A percentile compares a stretch with the other conserved stretches of the same genome.
phyloP scores from a whole-genome alignment of 2,113 vertebrate genomes.

The Globicephala melas region DNA sequence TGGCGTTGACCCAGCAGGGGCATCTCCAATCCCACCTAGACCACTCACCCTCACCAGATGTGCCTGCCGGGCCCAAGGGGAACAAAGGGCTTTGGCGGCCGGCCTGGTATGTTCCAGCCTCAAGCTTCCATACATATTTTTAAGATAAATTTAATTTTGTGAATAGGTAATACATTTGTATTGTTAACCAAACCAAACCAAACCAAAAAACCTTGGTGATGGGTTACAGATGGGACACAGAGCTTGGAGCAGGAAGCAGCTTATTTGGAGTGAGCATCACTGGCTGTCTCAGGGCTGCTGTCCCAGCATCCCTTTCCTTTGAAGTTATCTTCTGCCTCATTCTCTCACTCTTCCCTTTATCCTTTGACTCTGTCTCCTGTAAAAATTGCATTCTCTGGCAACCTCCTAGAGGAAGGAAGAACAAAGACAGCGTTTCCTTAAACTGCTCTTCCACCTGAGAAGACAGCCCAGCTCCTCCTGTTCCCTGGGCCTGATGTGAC shows the following conservation, averaged over 20 bases:
- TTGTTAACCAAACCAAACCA: neutral
- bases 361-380: neutral
- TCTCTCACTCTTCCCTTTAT: neutral
- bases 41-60: neutral
- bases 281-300: neutral
- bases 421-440: neutral
- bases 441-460: neutral
- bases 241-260: neutral
- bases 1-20: rapidly evolving
- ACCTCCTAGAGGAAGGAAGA: neutral
- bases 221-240: neutral
- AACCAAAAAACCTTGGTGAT: neutral
- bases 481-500: neutral
- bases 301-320: neutral
- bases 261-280: neutral
- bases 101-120: neutral
- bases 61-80: rapidly evolving
- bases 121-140: neutral
- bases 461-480: neutral
- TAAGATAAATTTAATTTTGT: neutral
- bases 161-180: neutral
- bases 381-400: neutral
- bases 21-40: neutral
- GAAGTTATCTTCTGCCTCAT: neutral
- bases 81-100: rapidly evolving